A percentile compares a stretch with the other conserved stretches of the same genome.
phyloP scores from a whole-genome alignment of 2,113 vertebrate species.

The Atlantisia rogersi region DNA sequence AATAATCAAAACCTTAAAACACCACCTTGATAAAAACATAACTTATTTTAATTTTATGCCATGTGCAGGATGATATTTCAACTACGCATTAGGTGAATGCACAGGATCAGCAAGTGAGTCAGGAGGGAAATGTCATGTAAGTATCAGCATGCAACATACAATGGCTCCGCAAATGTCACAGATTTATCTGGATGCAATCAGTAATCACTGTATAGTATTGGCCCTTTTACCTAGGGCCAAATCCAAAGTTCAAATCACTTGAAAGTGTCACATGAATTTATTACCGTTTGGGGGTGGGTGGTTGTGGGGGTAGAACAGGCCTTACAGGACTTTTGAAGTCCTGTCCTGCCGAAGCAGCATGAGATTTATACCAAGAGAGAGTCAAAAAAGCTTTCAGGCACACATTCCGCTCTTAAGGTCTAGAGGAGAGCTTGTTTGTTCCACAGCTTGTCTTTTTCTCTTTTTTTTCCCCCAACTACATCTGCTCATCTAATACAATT shows the following conservation, averaged over 20 bases:
- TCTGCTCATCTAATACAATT: not conserved
- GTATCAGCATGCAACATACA: not conserved
- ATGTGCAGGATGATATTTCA: not conserved
- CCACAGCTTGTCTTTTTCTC: not conserved
- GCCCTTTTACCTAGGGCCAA: not conserved
- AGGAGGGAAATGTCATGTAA: not conserved
- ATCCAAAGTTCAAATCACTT: not conserved
- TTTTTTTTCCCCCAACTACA: not conserved
- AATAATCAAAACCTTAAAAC: not conserved
- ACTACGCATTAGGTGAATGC: fast-evolving
- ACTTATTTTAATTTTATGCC: not conserved
- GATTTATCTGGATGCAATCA: not conserved
- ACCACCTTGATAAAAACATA: not conserved
- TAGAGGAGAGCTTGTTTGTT: not conserved
- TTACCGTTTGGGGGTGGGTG: not conserved
- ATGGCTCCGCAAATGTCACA: not conserved
- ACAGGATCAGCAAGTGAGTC: not conserved
- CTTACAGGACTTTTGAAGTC: not conserved
- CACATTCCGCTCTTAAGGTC: not conserved
- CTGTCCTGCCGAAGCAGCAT: not conserved
- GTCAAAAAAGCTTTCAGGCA: not conserved
- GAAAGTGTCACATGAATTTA: not conserved
- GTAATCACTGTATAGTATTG: not conserved
- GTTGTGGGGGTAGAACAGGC: not conserved
- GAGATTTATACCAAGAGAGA: not conserved